A percentile compares a stretch with the other conserved stretches of the same genome.
Evolutionary conservation across 2,888 invertebrate genomes (phyloP).

Genomic region (Osedax fenrisi): DNA sequence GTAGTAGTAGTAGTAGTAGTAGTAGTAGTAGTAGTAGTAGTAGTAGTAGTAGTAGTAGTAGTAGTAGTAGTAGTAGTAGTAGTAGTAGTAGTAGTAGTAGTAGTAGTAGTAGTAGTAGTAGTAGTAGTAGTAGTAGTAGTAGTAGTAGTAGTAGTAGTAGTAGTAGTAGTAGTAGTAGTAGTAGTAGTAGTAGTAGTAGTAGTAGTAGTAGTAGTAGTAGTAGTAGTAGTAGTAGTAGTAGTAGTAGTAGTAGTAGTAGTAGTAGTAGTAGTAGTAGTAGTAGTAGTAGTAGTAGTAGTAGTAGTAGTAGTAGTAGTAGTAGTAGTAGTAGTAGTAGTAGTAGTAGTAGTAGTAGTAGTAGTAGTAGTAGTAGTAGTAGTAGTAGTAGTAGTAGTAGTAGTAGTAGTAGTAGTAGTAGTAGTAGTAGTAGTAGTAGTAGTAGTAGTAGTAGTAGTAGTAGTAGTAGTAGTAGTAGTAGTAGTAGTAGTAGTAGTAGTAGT

Average conservation of each 20-base stretch:
- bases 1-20: not conserved
- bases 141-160: slow-evolving; percentile 11
- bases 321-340: not conserved
- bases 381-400: not conserved
- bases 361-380: not conserved
- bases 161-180: slow-evolving; percentile 15
- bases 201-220: slow-evolving; percentile 15
- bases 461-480: not conserved
- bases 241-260: slow-evolving; percentile 8
- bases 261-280: not conserved
- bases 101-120: slow-evolving; percentile 18
- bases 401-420: not conserved
- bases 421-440: not conserved
- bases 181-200: slow-evolving; percentile 15
- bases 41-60: not conserved
- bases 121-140: slow-evolving; percentile 15
- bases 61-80: not conserved
- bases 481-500: not conserved
- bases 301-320: not conserved
- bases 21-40: not conserved
- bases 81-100: not conserved
- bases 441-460: not conserved
- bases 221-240: slow-evolving; percentile 16
- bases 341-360: not conserved
- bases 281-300: not conserved